phyloP scores from a whole-genome alignment of 2,797 vertebrate species.

The Sebastes itinus region DNA sequence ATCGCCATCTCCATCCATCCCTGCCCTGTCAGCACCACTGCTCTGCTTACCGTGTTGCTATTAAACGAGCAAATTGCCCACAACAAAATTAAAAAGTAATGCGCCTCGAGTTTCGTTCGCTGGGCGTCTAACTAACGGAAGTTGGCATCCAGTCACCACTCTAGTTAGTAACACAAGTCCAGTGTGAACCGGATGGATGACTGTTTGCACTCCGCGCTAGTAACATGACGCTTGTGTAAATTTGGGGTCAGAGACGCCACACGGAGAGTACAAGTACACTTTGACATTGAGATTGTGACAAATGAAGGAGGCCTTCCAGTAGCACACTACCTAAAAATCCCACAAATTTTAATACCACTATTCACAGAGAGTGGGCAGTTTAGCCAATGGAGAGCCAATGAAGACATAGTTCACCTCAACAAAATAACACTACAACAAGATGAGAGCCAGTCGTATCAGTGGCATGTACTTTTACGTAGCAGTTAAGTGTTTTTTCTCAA shows the following conservation, averaged over 20 bases:
- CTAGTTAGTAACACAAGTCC: conserved; percentile 29
- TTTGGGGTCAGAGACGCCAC: neutral
- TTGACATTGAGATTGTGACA: neutral
- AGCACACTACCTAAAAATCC: neutral
- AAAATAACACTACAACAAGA: neutral
- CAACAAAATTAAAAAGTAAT: conserved; percentile 35
- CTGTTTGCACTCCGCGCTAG: neutral
- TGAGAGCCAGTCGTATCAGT: neutral
- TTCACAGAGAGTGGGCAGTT: neutral
- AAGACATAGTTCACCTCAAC: neutral
- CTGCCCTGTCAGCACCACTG: neutral
- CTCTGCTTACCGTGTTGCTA: neutral
- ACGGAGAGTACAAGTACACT: neutral
- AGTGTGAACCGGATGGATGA: neutral
- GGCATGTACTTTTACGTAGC: neutral
- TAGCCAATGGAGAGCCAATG: neutral
- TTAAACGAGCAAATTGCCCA: conserved; percentile 1
- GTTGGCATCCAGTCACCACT: neutral
- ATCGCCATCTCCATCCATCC: neutral
- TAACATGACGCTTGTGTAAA: conserved; percentile 10
- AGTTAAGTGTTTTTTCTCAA: no score
- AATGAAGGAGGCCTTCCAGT: neutral
- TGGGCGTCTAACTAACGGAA: conserved; percentile 15
- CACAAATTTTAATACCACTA: neutral
- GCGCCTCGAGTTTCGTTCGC: neutral